These are phyloP conservation scores for Gouania willdenowi DNA, from an alignment of 2,797 vertebrate species.

Conservation along the genomic window DNA sequence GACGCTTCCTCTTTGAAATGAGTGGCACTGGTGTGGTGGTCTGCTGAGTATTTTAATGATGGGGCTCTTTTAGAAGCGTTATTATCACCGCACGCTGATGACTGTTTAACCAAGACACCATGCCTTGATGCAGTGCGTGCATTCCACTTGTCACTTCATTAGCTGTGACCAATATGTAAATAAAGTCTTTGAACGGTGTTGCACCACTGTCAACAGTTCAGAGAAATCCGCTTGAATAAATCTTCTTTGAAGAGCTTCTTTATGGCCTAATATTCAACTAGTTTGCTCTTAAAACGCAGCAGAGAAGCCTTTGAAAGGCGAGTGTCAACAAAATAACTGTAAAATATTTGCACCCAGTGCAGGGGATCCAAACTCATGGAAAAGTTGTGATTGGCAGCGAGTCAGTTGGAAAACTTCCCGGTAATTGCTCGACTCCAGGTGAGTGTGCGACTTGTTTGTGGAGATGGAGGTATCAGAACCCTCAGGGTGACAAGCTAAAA, in stretches of 20 bases:
- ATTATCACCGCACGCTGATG: constrained; percentile 7
- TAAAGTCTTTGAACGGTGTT: constrained; percentile 36
- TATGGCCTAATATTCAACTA: constrained; percentile 30
- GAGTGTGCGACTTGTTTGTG: constrained; percentile 48
- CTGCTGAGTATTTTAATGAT: constrained; percentile 49
- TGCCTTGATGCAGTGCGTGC: constrained; percentile 5
- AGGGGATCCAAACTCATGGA: constrained; percentile 22
- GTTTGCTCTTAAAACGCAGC: constrained; percentile 32
- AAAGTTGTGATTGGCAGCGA: constrained; percentile 47
- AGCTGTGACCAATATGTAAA: constrained; percentile 39
- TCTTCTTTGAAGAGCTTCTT: constrained; percentile 44
- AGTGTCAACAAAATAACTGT: constrained; percentile 37
- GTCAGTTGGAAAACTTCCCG: constrained; percentile 36
- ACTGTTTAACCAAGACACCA: constrained; percentile 20
- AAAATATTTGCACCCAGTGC: constrained; percentile 33
- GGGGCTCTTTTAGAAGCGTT: constrained; percentile 9
- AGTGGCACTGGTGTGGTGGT: constrained; percentile 8
- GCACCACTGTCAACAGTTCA: constrained; percentile 44
- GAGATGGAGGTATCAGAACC: constrained; percentile 46
- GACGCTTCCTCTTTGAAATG: constrained; percentile 39
- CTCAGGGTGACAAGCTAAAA: constrained; percentile 44
- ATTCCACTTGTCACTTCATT: constrained; percentile 44
- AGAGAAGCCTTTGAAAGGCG: constrained; percentile 33
- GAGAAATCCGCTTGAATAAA: constrained; percentile 37
- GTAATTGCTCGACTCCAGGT: constrained; percentile 54